These are phyloP conservation scores for Patiria miniata DNA, from an alignment of 35 echinoderm and acorn worm genomes.

Conservation along the genomic window DNA sequence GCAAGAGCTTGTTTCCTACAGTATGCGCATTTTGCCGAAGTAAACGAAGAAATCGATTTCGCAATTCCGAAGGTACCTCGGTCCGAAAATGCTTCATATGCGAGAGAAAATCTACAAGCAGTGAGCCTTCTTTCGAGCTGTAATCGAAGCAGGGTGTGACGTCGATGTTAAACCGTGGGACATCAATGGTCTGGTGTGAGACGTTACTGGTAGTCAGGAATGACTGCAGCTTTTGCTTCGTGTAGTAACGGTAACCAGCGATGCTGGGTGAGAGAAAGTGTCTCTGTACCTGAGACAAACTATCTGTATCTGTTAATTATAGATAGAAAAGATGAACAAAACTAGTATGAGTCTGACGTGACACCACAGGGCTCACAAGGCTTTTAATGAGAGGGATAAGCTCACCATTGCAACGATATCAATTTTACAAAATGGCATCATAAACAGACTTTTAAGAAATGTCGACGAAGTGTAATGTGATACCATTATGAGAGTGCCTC, in stretches of 20 bases:
- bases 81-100: slow-evolving; percentile 6
- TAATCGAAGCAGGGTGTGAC: slow-evolving; percentile 1
- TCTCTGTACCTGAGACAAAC: not conserved
- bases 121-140: not conserved
- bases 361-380: no score
- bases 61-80: not conserved
- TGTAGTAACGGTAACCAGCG: slow-evolving; percentile 8
- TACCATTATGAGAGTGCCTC: no score
- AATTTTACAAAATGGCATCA: no score
- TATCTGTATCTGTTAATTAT: not conserved
- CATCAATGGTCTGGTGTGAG: not conserved
- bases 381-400: no score
- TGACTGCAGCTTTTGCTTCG: not conserved
- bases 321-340: no score
- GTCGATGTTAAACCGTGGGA: not conserved
- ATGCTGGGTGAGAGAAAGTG: not conserved
- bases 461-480: no score
- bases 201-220: not conserved
- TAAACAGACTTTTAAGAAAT: no score
- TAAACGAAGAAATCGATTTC: not conserved
- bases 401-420: no score
- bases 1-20: not conserved
- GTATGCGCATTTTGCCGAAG: not conserved
- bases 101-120: slow-evolving; percentile 11
- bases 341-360: no score